Evolutionary conservation across 2,888 invertebrate genomes (phyloP).

Genomic region (Heliconius sara): DNA sequence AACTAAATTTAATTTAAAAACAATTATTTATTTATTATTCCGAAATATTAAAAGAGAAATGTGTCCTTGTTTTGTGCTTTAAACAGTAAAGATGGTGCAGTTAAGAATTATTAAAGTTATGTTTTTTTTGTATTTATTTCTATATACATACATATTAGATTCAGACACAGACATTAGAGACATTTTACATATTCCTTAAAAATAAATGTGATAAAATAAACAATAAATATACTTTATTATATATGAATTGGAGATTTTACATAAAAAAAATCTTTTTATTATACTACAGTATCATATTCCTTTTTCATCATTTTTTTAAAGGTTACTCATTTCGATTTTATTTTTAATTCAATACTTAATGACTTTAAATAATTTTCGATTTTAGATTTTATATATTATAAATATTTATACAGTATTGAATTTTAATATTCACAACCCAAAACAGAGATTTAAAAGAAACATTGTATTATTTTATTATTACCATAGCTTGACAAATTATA

Average conservation of each 20-base stretch:
- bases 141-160: background rate
- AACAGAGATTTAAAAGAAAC: background rate
- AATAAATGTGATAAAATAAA: background rate
- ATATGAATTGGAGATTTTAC: background rate
- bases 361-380: too few relatives aligned
- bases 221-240: background rate
- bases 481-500: background rate
- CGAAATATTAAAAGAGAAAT: background rate
- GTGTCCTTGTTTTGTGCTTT: conserved; percentile 20
- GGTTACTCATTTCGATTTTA: too few relatives aligned
- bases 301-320: too few relatives aligned
- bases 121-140: background rate
- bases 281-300: too few relatives aligned
- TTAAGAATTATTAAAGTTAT: background rate
- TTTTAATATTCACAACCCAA: conserved; percentile 5
- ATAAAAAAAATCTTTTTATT: background rate
- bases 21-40: conserved; percentile 11
- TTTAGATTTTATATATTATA: background rate
- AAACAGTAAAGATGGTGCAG: conserved; percentile 20
- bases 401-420: background rate
- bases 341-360: too few relatives aligned
- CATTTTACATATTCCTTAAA: background rate
- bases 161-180: background rate
- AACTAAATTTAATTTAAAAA: conserved; percentile 5
- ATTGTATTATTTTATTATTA: background rate